Conservation (phyloP, 2,113 vertebrate species). For the Mus pahari region DNA sequence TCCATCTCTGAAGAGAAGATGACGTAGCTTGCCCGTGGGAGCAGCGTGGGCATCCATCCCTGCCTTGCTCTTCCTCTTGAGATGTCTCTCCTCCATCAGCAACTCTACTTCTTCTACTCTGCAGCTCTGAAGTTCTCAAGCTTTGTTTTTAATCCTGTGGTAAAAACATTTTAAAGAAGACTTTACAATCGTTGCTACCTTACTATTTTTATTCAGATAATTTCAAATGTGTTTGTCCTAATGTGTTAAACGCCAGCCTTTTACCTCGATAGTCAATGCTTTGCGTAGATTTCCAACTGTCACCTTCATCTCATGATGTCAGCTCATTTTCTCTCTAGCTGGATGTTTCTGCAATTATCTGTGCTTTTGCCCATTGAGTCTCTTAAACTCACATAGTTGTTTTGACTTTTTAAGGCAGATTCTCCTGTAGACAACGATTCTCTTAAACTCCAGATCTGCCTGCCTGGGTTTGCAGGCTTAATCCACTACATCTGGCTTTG, state of each 20-base stretch:
- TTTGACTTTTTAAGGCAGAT: neutral
- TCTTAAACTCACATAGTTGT: neutral
- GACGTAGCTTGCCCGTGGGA: neutral
- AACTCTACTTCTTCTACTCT: neutral
- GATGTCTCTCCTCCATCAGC: neutral
- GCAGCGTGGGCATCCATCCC: no score
- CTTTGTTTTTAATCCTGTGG: neutral
- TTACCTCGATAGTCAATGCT: neutral
- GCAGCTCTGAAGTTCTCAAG: neutral
- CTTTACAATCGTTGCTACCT: neutral
- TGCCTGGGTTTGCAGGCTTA: neutral
- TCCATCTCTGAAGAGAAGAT: neutral
- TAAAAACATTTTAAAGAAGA: neutral
- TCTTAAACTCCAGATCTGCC: neutral
- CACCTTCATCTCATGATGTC: neutral
- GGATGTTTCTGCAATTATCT: neutral
- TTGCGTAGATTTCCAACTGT: neutral
- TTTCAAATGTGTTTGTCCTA: neutral
- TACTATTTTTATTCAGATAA: neutral
- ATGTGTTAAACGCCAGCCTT: neutral
- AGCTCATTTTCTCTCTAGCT: neutral
- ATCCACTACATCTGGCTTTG: neutral
- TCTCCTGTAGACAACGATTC: neutral
- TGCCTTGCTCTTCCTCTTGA: no score
- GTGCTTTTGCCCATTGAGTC: neutral